Base-by-base conservation (phyloP, 2,113 vertebrate genomes). In the Deroptyus accipitrinus region DNA sequence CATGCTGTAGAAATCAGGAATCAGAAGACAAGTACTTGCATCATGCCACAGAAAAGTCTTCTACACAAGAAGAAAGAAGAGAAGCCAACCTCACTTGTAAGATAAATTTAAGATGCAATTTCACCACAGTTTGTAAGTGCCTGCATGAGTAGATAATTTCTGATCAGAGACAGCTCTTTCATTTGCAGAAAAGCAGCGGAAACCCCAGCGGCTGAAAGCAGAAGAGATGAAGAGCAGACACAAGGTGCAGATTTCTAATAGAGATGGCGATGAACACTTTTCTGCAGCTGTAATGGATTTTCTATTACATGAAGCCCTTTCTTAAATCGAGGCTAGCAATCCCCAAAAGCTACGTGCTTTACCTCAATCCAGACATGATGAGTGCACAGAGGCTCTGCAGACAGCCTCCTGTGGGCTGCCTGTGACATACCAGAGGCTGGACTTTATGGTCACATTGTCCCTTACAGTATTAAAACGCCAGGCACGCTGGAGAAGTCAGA, bases 81-180 rank as follows among this genome's bases (percentile, higher is more conserved):
- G 51, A 69, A 68, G 37, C 11, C 30, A 85, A 10, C 20, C 75
- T 70, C 75, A 44, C 24, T 73, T 24, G 3, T 62, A 85, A 94
- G 70, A 83, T 57, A 70, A 77, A 70, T 85, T 92, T 90, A 90
- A 93, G 63, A 83, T 16, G 72, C 41, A 62, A 49, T 86, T 92
- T 95, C 69, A 54, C 92, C 88, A 66, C 59, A 63, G 64, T 17
- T 82, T 73, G 10, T 35, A 84, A 91, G 49, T 68, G 57, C 35
- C 83, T 61, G 46, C 37, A 37, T 33, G 57, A 87, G 62, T 22
- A 76, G 91, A 78, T 87, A 84, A 95, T 91, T 96, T 85, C 89
- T 90, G 64, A 92, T 95, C 76, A 82, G 80, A 94, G 83, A 63
- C 63, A 89, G 66, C 69, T 89, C 74, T 92, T 87, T 72, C 46